Conservation (phyloP, 2,797 vertebrate genomes). For the Xenops minutus region DNA sequence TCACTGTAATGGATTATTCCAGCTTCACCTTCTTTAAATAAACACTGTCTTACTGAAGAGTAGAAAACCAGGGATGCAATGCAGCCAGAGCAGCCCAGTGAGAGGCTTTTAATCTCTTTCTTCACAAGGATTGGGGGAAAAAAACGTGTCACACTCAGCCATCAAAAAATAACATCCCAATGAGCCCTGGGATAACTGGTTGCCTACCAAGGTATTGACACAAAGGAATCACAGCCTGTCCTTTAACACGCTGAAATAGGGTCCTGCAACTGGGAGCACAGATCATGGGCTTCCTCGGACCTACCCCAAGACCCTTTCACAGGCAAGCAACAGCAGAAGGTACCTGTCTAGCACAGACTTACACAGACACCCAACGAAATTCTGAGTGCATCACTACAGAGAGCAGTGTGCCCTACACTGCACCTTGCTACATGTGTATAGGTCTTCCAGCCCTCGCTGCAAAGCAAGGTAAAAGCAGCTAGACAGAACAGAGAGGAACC, state of each 20-base stretch:
- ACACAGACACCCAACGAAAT: not conserved
- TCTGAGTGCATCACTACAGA: not conserved
- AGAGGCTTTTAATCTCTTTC: not conserved
- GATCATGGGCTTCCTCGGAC: not conserved
- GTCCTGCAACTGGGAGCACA: not conserved
- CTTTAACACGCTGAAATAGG: not conserved
- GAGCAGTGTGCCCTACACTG: not conserved
- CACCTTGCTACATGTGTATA: accelerated
- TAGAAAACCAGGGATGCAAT: not conserved
- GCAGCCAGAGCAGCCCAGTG: not conserved
- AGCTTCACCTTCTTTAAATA: not conserved
- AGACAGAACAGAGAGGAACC: not conserved
- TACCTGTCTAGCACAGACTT: not conserved
- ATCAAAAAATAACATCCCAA: not conserved
- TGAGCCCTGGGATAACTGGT: not conserved
- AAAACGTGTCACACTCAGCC: not conserved
- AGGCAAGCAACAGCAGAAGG: not conserved
- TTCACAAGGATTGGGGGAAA: not conserved
- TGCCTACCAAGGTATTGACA: not conserved
- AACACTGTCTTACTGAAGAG: not conserved
- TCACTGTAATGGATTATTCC: not conserved
- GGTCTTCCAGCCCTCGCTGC: not conserved
- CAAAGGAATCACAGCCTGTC: not conserved
- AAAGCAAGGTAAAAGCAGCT: not conserved
- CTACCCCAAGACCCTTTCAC: not conserved